Conservation (phyloP, 2,888 invertebrate genomes). For the Acanthopleura granulata region DNA sequence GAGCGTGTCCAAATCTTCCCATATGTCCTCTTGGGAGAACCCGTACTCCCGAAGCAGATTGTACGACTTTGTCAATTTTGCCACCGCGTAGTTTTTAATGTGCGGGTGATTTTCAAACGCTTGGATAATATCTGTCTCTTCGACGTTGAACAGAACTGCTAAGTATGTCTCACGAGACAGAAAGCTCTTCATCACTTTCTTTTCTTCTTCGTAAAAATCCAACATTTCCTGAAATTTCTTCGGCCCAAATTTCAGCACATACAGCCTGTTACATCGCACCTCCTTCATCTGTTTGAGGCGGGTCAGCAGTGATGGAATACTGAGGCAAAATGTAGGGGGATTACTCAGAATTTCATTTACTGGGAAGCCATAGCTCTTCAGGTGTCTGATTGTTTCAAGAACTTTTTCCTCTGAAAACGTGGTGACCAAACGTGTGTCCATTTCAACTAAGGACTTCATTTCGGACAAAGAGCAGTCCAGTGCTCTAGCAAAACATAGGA, state of each 20-base stretch:
- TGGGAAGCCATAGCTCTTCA: background rate
- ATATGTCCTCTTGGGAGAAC: background rate
- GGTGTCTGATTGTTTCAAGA: background rate
- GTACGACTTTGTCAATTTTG: background rate
- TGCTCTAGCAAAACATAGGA: background rate
- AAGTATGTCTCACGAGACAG: background rate
- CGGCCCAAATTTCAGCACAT: background rate
- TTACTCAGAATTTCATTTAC: background rate
- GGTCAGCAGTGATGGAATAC: background rate
- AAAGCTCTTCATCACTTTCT: background rate
- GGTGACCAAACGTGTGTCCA: background rate
- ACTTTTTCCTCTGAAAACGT: background rate
- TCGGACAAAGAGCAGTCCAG: background rate
- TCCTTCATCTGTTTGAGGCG: background rate
- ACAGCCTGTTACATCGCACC: background rate
- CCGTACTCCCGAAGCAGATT: background rate
- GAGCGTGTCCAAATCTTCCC: background rate
- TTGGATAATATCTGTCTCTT: background rate
- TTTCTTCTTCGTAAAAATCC: background rate
- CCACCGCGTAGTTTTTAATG: background rate
- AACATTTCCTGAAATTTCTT: background rate
- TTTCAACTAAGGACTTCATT: background rate
- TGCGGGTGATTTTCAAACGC: background rate
- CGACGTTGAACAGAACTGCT: background rate
- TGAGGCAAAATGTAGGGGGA: background rate